Base-by-base conservation (phyloP, 1,140 invertebrate genomes). In the Nylanderia fulva region DNA sequence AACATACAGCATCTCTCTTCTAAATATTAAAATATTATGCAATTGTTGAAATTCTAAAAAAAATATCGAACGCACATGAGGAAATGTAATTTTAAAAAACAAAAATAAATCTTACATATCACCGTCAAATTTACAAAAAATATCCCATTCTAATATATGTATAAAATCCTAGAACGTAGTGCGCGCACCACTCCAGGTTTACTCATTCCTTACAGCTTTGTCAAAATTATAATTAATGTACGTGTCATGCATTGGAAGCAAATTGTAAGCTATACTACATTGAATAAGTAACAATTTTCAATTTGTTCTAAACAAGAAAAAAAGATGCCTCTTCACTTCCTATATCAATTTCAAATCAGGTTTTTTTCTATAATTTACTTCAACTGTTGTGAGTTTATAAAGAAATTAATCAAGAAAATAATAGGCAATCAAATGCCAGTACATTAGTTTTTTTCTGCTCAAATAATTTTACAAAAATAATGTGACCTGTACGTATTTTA, bases 171-270 rank as follows among this genome's bases (percentile, higher is more conserved):
- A 80, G 77, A 82, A 82, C 45, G 66, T 33, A 80, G 77, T 82
- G 77, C 66, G 36, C 66, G 77, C 77, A 82, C 77, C 77, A 82
- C 77, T 82, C 77, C 77, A 82, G 52, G 66, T 82, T 82, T 58
- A 27, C 13, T 82, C 66, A 27, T 82, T 80, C 60, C 7, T 8
- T 45, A 71, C 1, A 58, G 15, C 9, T 7, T 33, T 33, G 11
- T n/a, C n/a, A 60, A 52, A 58, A 13, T 72, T 80, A 11, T 29
- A 21, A 56, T 58, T 72, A 72, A 58, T 58, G 33, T 15, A 80
- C 42, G 13, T 82, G 18, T 29, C 18, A 4, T 58, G 39, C 13
- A 60, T 58, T 58, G 36, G 13, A 68, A 80, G 21, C 21, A 68
- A 82, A 69, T 48, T 39, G 24, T 3, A 42, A 54, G 45, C 24